phyloP scores from a whole-genome alignment of 2,888 invertebrate genomes.

The Limnephilus rhombicus region DNA sequence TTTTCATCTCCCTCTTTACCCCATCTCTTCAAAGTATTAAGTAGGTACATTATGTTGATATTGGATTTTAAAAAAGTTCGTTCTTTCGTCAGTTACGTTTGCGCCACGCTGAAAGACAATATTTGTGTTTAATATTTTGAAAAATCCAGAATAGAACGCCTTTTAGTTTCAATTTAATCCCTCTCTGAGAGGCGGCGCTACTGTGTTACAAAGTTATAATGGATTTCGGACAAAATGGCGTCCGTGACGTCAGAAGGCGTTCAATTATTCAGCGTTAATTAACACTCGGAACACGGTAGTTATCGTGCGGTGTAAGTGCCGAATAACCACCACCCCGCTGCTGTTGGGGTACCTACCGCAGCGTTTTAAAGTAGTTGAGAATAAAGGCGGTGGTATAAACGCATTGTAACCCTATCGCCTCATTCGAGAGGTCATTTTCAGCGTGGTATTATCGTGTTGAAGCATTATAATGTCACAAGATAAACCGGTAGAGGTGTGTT shows the following conservation, averaged over 20 bases:
- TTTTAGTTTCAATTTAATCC: neutral
- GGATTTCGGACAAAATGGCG: slow-evolving; percentile 62
- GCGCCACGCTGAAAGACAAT: neutral
- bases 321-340: neutral
- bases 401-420: neutral
- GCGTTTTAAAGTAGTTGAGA: neutral
- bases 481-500: neutral
- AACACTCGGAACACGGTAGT: slow-evolving; percentile 53
- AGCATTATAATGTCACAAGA: neutral
- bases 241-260: slow-evolving; percentile 57
- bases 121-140: neutral
- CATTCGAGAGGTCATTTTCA: neutral
- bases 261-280: slow-evolving; percentile 65
- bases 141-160: neutral
- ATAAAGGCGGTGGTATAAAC: neutral
- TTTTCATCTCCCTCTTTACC: too few species aligned
- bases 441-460: neutral
- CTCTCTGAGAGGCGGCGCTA: neutral
- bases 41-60: too few species aligned
- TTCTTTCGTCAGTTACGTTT: too few species aligned
- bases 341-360: neutral
- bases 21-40: too few species aligned
- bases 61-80: too few species aligned
- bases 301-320: slow-evolving; percentile 25
- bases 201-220: slow-evolving; percentile 60